A percentile compares a stretch with the other conserved stretches of the same genome.
phyloP scores from a whole-genome alignment of 2,888 invertebrate species.

The Pachycephus smyrnensis region DNA sequence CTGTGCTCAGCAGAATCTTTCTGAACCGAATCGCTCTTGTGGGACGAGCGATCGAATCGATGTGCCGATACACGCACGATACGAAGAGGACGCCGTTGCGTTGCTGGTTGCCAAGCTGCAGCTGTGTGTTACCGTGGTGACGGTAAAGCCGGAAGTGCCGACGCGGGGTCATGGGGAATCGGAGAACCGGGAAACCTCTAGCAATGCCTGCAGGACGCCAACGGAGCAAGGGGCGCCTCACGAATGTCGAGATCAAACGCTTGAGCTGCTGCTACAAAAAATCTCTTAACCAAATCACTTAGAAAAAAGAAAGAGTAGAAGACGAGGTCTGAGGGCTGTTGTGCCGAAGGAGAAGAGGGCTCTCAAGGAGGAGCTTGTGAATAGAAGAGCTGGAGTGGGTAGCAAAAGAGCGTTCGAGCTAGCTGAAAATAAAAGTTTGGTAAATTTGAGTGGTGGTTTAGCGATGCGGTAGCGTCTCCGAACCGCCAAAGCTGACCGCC shows the following conservation, averaged over 20 bases:
- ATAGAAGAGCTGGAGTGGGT: slow-evolving; percentile 11
- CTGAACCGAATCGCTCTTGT: too few species aligned
- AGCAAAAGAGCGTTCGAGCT: slow-evolving; percentile 26
- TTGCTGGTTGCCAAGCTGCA: too few species aligned
- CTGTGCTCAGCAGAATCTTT: too few species aligned
- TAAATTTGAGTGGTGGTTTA: slow-evolving; percentile 55
- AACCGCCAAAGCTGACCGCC: slow-evolving; percentile 19
- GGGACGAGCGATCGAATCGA: too few species aligned
- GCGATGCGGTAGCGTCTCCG: slow-evolving; percentile 11
- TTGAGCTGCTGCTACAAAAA: slow-evolving; percentile 18
- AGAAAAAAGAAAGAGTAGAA: not conserved
- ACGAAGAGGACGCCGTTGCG: too few species aligned
- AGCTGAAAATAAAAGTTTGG: slow-evolving; percentile 44
- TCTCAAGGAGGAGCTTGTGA: slow-evolving; percentile 26
- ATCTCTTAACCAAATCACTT: slow-evolving; percentile 30
- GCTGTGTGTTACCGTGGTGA: too few species aligned
- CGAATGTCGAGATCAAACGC: slow-evolving; percentile 23
- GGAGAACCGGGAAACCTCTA: slow-evolving; percentile 26
- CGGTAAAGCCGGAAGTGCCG: slow-evolving; percentile 25
- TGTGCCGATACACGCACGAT: too few species aligned
- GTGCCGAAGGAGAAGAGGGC: slow-evolving; percentile 20
- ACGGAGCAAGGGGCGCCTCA: not conserved
- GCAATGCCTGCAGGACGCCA: not conserved
- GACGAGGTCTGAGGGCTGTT: slow-evolving; percentile 11
- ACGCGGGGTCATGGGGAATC: slow-evolving; percentile 27